Conservation (phyloP, 2,797 vertebrate genomes). For the Xyrichtys novacula region DNA sequence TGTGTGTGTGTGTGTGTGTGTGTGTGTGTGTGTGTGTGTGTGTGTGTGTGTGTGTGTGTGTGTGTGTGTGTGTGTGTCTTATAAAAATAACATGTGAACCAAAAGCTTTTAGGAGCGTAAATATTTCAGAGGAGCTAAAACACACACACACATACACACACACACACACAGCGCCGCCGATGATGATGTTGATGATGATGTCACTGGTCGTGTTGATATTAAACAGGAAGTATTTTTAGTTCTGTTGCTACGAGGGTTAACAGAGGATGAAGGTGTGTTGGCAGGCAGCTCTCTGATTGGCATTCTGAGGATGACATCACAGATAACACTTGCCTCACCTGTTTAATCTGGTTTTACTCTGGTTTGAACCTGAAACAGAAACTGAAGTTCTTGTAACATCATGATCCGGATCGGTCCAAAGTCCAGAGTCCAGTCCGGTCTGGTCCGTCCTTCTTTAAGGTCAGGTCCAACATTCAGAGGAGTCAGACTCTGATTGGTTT, state of each 20-base stretch:
- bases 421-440: too few relatives aligned
- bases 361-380: too few relatives aligned
- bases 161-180: background rate
- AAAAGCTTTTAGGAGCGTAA: slow-evolving; percentile 48
- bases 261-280: background rate
- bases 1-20: too few relatives aligned
- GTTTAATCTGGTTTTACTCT: too few relatives aligned
- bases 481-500: background rate
- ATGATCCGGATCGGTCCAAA: too few relatives aligned
- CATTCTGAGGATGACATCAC: too few relatives aligned
- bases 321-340: too few relatives aligned
- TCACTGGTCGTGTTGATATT: slow-evolving; percentile 13
- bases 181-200: slow-evolving; percentile 27
- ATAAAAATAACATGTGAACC: slow-evolving; percentile 44
- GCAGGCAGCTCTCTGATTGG: too few relatives aligned
- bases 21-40: too few relatives aligned
- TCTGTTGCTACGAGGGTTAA: slow-evolving; percentile 50
- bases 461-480: too few relatives aligned
- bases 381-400: too few relatives aligned
- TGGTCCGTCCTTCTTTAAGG: too few relatives aligned
- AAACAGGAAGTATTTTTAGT: slow-evolving; percentile 66
- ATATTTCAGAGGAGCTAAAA: slow-evolving; percentile 48
- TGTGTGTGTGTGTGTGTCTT: background rate
- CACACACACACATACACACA: background rate
- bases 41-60: background rate